Conservation (phyloP, 2,113 vertebrate species). For the Peromyscus maniculatus region DNA sequence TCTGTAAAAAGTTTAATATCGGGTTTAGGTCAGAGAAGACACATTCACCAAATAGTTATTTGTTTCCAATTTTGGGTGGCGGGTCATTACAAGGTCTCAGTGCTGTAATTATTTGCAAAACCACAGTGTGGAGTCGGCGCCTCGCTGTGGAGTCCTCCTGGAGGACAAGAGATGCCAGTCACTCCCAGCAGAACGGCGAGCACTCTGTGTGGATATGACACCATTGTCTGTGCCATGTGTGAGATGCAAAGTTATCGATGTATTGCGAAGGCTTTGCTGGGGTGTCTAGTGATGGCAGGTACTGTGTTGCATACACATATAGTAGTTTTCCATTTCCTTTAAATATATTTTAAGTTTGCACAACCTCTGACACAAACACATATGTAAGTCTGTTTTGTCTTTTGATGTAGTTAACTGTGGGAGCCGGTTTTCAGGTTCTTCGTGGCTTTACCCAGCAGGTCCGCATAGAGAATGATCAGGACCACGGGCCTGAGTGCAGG, state of each 20-base stretch:
- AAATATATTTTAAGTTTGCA: neutral
- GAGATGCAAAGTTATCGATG: neutral
- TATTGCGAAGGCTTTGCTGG: neutral
- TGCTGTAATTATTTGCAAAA: conserved; percentile 49
- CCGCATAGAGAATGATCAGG: too few relatives aligned
- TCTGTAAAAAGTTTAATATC: conserved; percentile 81
- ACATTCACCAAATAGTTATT: conserved; percentile 79
- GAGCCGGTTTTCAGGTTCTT: too few relatives aligned
- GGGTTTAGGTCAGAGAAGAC: conserved; percentile 73
- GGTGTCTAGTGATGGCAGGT: neutral
- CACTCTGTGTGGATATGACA: neutral
- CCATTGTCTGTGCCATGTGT: fast-evolving
- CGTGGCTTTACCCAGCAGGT: too few relatives aligned
- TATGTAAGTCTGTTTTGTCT: neutral
- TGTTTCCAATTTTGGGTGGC: conserved; percentile 69
- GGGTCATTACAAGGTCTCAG: conserved; percentile 66
- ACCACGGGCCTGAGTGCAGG: too few relatives aligned
- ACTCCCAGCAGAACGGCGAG: neutral
- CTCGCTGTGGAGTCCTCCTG: neutral
- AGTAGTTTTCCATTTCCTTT: neutral
- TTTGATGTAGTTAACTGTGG: neutral
- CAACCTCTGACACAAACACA: neutral
- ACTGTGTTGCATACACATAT: neutral
- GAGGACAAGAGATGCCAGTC: neutral
- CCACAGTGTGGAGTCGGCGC: neutral